Conservation (phyloP, 1,140 invertebrate species). For the Dinothrombium tinctorium region DNA sequence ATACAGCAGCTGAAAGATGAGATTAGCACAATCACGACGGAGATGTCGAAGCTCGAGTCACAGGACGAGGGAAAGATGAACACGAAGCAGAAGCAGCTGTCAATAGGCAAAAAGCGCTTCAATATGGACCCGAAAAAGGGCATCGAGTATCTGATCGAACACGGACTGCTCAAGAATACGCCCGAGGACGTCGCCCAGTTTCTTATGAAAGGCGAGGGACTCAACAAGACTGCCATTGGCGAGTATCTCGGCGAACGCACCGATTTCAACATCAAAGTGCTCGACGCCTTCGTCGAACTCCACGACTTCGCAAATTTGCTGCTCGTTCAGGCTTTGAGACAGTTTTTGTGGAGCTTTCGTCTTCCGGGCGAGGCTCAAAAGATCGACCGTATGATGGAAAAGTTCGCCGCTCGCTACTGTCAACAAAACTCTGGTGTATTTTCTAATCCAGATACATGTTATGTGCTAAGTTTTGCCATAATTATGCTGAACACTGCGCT, state of each 20-base stretch:
- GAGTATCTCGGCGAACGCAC: conserved; percentile 92
- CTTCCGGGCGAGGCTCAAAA: conserved; percentile 96
- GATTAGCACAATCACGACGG: conserved; percentile 70
- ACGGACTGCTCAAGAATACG: conserved; percentile 62
- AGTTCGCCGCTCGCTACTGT: conserved; percentile 90
- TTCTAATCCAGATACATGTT: conserved; percentile 90
- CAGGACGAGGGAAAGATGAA: conserved; percentile 39
- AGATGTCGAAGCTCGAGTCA: conserved; percentile 66
- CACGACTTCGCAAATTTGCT: conserved; percentile 94
- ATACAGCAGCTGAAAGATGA: conserved; percentile 91
- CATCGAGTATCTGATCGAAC: conserved; percentile 87
- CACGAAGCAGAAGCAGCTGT: conserved; percentile 83
- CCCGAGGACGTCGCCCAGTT: conserved; percentile 79
- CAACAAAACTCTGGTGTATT: conserved; percentile 90
- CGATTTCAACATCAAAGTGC: conserved; percentile 80
- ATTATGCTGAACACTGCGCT: conserved; percentile 98
- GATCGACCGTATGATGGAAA: conserved; percentile 99
- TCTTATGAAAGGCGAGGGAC: conserved; percentile 80
- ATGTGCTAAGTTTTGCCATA: conserved; percentile 92
- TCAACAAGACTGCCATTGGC: conserved; percentile 96
- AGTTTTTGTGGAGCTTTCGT: conserved; percentile 95
- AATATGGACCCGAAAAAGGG: conserved; percentile 99
- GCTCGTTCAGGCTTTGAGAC: conserved; percentile 89
- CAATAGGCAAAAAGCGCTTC: conserved; percentile 92
- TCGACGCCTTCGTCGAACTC: conserved; percentile 78